Evolutionary conservation across 2,797 vertebrate species (phyloP).

Genomic region (Holocentrus rufus): DNA sequence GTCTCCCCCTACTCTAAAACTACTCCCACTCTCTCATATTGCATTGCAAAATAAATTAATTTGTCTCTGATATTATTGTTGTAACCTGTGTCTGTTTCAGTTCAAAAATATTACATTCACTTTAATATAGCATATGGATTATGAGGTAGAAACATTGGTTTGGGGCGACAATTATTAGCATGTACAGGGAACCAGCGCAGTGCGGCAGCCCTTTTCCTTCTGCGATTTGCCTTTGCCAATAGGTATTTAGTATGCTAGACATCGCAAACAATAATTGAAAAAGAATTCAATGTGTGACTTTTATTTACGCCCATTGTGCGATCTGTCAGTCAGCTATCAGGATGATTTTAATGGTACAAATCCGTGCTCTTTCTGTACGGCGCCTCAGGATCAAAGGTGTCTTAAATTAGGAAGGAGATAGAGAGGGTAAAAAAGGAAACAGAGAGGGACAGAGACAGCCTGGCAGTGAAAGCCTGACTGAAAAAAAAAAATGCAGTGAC

Average conservation of each 20-base stretch:
- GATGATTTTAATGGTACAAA: constrained; percentile 53
- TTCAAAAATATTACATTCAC: background rate
- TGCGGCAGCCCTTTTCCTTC: background rate
- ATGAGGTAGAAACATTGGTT: too few species aligned
- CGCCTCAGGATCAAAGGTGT: constrained; percentile 54
- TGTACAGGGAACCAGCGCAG: background rate
- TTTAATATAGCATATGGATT: too few species aligned
- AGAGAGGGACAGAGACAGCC: background rate
- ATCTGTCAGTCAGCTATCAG: constrained; percentile 50
- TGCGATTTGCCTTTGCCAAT: constrained; percentile 27
- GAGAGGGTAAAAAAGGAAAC: background rate
- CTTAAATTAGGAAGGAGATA: constrained; percentile 22
- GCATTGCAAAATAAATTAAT: background rate
- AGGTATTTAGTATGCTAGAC: constrained; percentile 33
- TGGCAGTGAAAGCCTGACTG: constrained; percentile 46
- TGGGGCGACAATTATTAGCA: background rate
- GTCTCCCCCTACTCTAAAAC: too few species aligned
- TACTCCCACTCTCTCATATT: too few species aligned
- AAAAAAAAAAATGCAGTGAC: constrained; percentile 52
- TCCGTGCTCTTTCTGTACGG: constrained; percentile 20
- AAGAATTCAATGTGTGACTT: constrained; percentile 37
- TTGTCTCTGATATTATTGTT: background rate
- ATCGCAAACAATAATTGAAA: constrained; percentile 50
- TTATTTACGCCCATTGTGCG: constrained; percentile 41
- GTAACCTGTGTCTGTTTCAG: background rate